Conservation (phyloP, 2,888 invertebrate species). For the Ypsolopha sequella region DNA sequence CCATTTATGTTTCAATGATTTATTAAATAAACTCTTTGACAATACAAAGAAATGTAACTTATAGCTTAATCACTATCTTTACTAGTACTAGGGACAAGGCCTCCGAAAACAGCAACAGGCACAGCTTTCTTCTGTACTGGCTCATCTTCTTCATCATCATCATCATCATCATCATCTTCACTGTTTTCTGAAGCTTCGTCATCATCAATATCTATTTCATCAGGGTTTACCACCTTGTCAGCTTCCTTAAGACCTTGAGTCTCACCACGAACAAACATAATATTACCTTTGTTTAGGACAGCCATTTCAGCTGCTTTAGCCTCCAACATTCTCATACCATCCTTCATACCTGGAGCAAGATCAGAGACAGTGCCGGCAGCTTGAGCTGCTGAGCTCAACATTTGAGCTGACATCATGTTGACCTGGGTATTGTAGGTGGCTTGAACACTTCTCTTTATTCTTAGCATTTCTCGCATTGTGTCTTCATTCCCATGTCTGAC, state of each 20-base stretch:
- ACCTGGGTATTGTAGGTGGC: conserved; percentile 98
- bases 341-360: conserved; percentile 81
- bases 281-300: conserved; percentile 69
- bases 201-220: conserved; percentile 88
- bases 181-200: conserved; percentile 73
- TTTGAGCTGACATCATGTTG: conserved; percentile 99
- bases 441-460: conserved; percentile 97
- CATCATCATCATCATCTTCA: conserved; percentile 65
- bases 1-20: background rate
- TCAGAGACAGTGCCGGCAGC: conserved; percentile 78
- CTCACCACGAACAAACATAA: conserved; percentile 90
- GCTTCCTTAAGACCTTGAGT: conserved; percentile 80
- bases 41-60: background rate
- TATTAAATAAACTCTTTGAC: background rate
- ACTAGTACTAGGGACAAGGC: conserved; percentile 61
- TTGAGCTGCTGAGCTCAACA: conserved; percentile 83
- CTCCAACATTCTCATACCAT: conserved; percentile 91
- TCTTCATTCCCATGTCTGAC: conserved; percentile 99
- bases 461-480: conserved; percentile 98
- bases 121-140: conserved; percentile 88
- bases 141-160: conserved; percentile 72
- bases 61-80: conserved; percentile 19
- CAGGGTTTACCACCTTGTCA: conserved; percentile 84
- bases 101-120: conserved; percentile 93
- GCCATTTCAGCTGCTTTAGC: conserved; percentile 84